phyloP scores from a whole-genome alignment of 2,113 vertebrate species.

The Bombycilla garrulus region DNA sequence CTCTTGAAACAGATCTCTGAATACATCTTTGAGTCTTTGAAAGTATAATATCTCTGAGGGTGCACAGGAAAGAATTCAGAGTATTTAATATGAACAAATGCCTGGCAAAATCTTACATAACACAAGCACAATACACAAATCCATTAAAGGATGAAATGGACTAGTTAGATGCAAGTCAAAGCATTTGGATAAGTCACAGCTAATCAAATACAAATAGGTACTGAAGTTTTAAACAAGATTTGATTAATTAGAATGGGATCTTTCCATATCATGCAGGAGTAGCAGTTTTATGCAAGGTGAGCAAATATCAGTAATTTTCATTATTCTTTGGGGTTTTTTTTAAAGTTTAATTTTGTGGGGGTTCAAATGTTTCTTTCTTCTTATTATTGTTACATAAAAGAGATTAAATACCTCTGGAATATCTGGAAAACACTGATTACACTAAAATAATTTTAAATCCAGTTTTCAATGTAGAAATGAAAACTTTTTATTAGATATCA shows the following conservation, averaged over 20 bases:
- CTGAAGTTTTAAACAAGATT: neutral
- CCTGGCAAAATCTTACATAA: neutral
- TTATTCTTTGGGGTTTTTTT: accelerated
- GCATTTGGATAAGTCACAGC: neutral
- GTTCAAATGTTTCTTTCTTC: neutral
- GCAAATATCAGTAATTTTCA: neutral
- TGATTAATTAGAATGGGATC: neutral
- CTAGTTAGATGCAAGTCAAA: conserved; percentile 3
- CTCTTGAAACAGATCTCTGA: neutral
- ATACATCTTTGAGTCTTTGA: neutral
- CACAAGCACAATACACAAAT: neutral
- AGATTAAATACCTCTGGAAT: neutral
- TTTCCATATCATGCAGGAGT: neutral
- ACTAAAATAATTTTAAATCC: neutral
- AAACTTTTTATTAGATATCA: neutral
- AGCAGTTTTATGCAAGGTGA: neutral
- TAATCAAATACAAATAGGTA: neutral
- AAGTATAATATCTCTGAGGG: neutral
- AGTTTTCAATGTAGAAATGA: neutral
- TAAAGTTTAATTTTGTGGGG: neutral
- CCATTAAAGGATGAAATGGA: conserved; percentile 8
- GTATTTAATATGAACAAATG: neutral
- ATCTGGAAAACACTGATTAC: neutral
- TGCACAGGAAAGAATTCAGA: neutral
- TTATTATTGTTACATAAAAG: neutral